Base-by-base conservation (phyloP, 2,113 vertebrate genomes). In the Dermatemys mawii region DNA sequence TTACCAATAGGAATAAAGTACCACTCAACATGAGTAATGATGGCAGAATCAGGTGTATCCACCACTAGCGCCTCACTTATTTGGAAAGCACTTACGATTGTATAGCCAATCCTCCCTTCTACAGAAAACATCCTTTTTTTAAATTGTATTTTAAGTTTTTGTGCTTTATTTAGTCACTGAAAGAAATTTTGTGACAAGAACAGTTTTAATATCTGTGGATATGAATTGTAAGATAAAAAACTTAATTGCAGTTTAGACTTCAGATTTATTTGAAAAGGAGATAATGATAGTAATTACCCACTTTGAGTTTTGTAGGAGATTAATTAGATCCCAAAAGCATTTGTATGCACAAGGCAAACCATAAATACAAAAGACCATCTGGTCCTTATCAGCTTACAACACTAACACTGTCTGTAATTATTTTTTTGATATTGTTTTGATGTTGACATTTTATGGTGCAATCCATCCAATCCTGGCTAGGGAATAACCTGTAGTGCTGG, bases 281-380 rank as follows among this genome's bases (percentile, higher is more conserved):
- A 98, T 98, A 98, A 98, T 98, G 98, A 98, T 98, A 98, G 98
- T 98, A 98, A 98, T 98, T 98, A 98, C 98, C 98, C 98, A 98
- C 98, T 98, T 98, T 98, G 98, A 98, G 98, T 98, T 98, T 98
- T 98, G 97, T 98, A 97, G 98, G 98, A 98, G 98, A 97, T 98
- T 98, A 98, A 98, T 98, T 98, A 98, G 98, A 98, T 98, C 98
- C 98, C 98, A 94, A 97, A 98, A 98, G 98, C 98, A 98, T 98
- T 98, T 98, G 98, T 98, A 98, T 98, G 98, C 98, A 97, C 96
- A 95, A 98, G 97, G 97, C 98, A 98, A 98, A 97, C 97, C 97
- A 89, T 98, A 98, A 98, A 98, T 98, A 98, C 98, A 98, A 98
- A 98, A 97, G 98, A 98, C 98, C 98, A 98, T 98, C 98, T 98